phyloP scores from a whole-genome alignment of 2,888 invertebrate species.

The Entomobrya multifasciata region DNA sequence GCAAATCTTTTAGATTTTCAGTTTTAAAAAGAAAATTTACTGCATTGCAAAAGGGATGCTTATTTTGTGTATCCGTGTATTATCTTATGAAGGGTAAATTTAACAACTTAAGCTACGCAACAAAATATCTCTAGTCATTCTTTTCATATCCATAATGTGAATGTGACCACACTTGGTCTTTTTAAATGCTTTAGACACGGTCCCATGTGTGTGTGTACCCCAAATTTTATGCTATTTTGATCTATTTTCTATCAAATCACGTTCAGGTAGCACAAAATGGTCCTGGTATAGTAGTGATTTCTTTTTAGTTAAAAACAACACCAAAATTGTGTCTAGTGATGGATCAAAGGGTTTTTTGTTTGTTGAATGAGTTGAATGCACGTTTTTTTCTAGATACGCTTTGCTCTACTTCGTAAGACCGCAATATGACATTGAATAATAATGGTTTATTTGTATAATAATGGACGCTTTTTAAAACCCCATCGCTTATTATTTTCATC shows the following conservation, averaged over 20 bases:
- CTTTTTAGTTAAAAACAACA: neutral
- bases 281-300: neutral
- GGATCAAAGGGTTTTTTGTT: conserved; percentile 9
- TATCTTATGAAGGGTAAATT: too few species aligned
- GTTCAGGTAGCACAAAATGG: neutral
- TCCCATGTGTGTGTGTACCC: too few species aligned
- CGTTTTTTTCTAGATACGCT: conserved; percentile 25
- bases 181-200: too few species aligned
- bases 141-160: too few species aligned
- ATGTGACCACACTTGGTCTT: too few species aligned
- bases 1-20: neutral
- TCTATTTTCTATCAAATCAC: conserved; percentile 1
- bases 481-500: conserved; percentile 16
- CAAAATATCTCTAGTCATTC: too few species aligned
- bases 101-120: too few species aligned
- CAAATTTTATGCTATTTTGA: neutral
- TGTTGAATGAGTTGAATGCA: neutral
- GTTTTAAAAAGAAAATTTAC: too few species aligned
- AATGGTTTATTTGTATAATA: conserved; percentile 17
- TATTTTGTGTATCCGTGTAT: too few species aligned
- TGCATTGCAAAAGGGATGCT: too few species aligned
- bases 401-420: conserved; percentile 25
- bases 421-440: conserved; percentile 46
- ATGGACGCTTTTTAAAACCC: conserved; percentile 10
- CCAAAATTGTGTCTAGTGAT: conserved; percentile 29